Percentiles rank a stretch among this genome's conserved stretches.
Evolutionary conservation across 92 coral and sea anemone species (phyloP).

Genomic region (Muricea muricata): DNA sequence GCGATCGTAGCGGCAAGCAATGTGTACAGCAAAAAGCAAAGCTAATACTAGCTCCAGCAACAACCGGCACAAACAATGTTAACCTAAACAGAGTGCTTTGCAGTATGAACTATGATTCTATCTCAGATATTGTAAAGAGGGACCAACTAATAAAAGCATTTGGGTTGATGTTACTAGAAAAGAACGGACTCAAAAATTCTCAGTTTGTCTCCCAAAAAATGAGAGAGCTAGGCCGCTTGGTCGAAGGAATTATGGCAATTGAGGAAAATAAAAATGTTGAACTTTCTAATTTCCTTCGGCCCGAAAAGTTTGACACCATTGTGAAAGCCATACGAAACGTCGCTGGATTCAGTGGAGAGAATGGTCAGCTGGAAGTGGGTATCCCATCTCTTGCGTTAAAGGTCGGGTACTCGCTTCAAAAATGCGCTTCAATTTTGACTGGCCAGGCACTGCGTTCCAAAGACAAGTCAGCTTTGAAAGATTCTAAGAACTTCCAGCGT

Average conservation of each 20-base stretch:
- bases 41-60: neutral
- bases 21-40: neutral
- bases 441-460: neutral
- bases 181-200: neutral
- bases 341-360: neutral
- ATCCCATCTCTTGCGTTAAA: neutral
- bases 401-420: neutral
- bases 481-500: constrained; percentile 43
- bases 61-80: neutral
- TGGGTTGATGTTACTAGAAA: neutral
- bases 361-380: neutral
- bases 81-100: neutral
- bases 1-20: neutral
- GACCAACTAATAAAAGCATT: constrained; percentile 1
- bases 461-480: neutral
- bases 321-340: neutral
- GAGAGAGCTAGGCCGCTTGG: constrained; percentile 23
- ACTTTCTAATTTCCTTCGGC: neutral
- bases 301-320: neutral
- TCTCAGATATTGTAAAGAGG: neutral
- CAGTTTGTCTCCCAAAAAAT: constrained; percentile 8
- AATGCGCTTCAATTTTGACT: neutral
- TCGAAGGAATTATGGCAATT: neutral
- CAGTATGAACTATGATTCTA: neutral
- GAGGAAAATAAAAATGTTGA: neutral